Conservation (phyloP, 2,797 vertebrate genomes). For the Bradypus variegatus region DNA sequence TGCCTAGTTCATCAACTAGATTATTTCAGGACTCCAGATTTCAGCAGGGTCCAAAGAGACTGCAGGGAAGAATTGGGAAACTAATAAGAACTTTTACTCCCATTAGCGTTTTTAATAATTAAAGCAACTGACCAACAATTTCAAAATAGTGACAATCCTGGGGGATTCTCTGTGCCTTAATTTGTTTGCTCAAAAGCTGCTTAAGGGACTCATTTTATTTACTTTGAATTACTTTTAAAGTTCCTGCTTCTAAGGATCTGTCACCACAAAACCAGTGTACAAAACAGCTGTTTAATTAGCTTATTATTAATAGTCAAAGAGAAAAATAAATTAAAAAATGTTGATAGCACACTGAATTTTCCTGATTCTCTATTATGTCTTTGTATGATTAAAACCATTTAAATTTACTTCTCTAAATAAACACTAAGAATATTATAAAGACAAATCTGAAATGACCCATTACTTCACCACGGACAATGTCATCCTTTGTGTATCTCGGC, state of each 20-base stretch:
- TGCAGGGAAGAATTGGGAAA: not conserved
- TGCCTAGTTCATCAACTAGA: slow-evolving; percentile 2
- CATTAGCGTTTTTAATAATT: not conserved
- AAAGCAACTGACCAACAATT: not conserved
- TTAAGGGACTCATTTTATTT: not conserved
- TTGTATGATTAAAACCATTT: not conserved
- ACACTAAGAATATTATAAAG: not conserved
- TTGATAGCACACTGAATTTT: not conserved
- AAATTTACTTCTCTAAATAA: not conserved
- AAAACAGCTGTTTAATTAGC: not conserved
- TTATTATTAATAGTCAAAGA: not conserved
- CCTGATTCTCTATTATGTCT: not conserved
- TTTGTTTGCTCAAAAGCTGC: not conserved
- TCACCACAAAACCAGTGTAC: not conserved
- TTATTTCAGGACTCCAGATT: not conserved
- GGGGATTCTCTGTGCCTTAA: not conserved
- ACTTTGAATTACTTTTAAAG: not conserved
- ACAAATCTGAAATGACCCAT: no score
- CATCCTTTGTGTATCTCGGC: no score
- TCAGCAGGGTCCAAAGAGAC: slow-evolving; percentile 23
- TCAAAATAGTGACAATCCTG: not conserved
- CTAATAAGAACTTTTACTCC: not conserved
- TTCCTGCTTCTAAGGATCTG: not conserved
- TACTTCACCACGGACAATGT: no score
- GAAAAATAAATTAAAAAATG: not conserved